These are phyloP conservation scores for Azemiops feae DNA, from an alignment of 2,113 vertebrate species.

Conservation along the genomic window DNA sequence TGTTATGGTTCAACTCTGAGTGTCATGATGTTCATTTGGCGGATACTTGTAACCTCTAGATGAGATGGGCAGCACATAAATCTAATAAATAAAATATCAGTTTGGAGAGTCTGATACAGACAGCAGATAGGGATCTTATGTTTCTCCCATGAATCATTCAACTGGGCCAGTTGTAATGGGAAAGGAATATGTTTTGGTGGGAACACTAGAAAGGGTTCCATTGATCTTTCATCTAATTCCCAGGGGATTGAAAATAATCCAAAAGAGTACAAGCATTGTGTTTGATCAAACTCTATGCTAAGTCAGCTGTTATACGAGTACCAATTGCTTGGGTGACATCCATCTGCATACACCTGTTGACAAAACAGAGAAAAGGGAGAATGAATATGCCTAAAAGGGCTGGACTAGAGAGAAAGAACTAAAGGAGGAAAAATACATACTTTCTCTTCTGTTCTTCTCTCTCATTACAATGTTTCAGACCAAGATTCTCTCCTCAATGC, in stretches of 20 bases:
- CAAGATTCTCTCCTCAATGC: neutral
- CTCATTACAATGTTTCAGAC: too few species aligned
- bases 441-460: too few species aligned
- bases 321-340: neutral
- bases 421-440: neutral
- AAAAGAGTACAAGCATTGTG: neutral
- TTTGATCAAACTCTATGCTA: neutral
- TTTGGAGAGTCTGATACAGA: neutral
- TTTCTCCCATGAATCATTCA: neutral
- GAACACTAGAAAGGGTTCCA: neutral
- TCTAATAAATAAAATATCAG: neutral
- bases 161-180: neutral
- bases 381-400: neutral
- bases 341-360: neutral
- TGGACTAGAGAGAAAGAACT: neutral
- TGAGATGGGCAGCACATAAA: too few species aligned
- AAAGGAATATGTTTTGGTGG: neutral
- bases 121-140: neutral
- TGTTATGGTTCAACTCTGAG: too few species aligned
- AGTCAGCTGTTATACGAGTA: neutral
- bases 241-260: neutral
- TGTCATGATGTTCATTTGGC: too few species aligned
- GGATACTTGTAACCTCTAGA: too few species aligned
- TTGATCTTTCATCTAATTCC: neutral
- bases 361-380: neutral